Percentiles rank a stretch among this genome's conserved stretches.
Evolutionary conservation across 2,888 invertebrate species (phyloP).

Genomic region (Chymomyza caudatula): DNA sequence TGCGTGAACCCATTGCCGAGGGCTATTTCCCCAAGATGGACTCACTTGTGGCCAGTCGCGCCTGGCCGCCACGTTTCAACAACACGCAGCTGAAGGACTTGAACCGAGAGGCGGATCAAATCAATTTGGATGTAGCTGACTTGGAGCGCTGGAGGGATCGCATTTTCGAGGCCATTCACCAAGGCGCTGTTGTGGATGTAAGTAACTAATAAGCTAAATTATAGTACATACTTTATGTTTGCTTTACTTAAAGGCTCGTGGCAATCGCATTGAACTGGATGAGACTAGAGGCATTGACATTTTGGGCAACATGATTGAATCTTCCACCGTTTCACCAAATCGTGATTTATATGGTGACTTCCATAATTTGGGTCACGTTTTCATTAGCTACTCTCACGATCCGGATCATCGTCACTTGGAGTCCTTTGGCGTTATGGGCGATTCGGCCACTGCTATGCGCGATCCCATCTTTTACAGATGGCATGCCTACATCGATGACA

Average conservation of each 20-base stretch:
- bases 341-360: conserved; percentile 86
- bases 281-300: conserved; percentile 87
- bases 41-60: conserved; percentile 85
- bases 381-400: conserved; percentile 88
- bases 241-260: conserved; percentile 79
- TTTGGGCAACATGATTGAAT: conserved; percentile 89
- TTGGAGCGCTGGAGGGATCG: conserved; percentile 88
- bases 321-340: conserved; percentile 85
- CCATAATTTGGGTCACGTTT: conserved; percentile 90
- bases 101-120: conserved; percentile 83
- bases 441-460: conserved; percentile 90
- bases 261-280: conserved; percentile 80
- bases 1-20: conserved; percentile 85
- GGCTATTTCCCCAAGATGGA: conserved; percentile 92
- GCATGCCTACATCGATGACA: conserved; percentile 88
- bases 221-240: neutral
- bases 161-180: conserved; percentile 85
- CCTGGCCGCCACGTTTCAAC: conserved; percentile 86
- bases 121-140: conserved; percentile 84
- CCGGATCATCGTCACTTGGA: conserved; percentile 87
- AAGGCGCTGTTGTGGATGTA: conserved; percentile 81
- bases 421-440: conserved; percentile 89
- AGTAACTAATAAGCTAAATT: conserved; percentile 40
- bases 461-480: conserved; percentile 92
- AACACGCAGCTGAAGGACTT: conserved; percentile 81